Percentiles rank a stretch among this genome's conserved stretches.
These are phyloP conservation scores for Pedicia rivosa DNA, from an alignment of 2,888 invertebrate genomes.

Conservation along the genomic window DNA sequence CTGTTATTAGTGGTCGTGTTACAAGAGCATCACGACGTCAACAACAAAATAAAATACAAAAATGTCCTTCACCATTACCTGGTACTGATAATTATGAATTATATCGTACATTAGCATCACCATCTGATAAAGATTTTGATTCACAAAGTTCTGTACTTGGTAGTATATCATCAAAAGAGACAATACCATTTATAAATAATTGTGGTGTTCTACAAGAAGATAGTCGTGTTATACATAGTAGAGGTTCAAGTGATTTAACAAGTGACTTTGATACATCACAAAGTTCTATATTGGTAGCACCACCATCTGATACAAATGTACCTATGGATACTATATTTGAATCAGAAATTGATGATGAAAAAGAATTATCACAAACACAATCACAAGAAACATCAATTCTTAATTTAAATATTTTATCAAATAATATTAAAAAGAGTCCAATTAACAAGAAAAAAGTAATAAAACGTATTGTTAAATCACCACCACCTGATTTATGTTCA, in stretches of 20 bases:
- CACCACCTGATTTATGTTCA: background rate
- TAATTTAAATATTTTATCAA: background rate
- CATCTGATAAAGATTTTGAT: slow-evolving; percentile 30
- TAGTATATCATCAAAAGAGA: slow-evolving; percentile 29
- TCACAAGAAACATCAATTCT: background rate
- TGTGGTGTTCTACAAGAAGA: no score
- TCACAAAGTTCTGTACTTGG: slow-evolving; percentile 30
- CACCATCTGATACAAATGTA: slow-evolving; percentile 29
- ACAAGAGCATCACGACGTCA: slow-evolving; percentile 31
- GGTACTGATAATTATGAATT: slow-evolving; percentile 36
- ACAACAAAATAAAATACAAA: slow-evolving; percentile 25
- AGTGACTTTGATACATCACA: slow-evolving; percentile 31
- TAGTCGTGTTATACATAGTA: slow-evolving; percentile 28
- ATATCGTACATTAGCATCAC: slow-evolving; percentile 37
- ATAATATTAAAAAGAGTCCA: background rate
- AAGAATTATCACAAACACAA: background rate
- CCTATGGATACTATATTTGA: slow-evolving; percentile 30
- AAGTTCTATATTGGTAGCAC: slow-evolving; percentile 29
- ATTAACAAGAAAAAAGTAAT: background rate
- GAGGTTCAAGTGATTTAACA: slow-evolving; percentile 29
- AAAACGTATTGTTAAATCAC: slow-evolving; percentile 1
- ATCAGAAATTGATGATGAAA: slow-evolving; percentile 12
- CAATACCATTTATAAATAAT: no score
- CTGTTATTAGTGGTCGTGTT: slow-evolving; percentile 4
- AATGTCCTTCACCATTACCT: slow-evolving; percentile 33